Conservation (phyloP, 2,113 vertebrate genomes). For the Hiodon alosoides region DNA sequence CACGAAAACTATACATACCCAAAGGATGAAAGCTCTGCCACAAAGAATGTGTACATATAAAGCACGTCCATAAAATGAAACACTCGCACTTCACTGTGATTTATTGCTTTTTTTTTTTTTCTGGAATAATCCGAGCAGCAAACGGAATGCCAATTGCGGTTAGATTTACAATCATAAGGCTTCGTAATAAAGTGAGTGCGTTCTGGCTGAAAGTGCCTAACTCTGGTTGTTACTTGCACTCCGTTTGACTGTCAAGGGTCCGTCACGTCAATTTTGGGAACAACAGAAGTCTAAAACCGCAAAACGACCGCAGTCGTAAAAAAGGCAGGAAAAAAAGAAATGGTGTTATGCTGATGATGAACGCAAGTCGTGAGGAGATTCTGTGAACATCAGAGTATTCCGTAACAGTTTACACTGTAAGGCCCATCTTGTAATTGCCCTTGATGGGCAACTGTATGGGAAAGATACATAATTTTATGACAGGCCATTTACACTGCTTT, state of each 20-base stretch:
- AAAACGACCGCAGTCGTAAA: slow-evolving; percentile 56
- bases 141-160: no score
- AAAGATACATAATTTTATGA: slow-evolving; percentile 73
- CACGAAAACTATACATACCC: no score
- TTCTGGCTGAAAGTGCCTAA: slow-evolving; percentile 65
- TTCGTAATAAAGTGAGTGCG: slow-evolving; percentile 72
- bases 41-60: no score
- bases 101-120: no score
- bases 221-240: slow-evolving; percentile 65
- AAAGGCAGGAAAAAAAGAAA: slow-evolving; percentile 26
- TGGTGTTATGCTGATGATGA: slow-evolving; percentile 65
- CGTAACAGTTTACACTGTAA: slow-evolving; percentile 60
- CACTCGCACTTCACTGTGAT: no score
- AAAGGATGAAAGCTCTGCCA: no score
- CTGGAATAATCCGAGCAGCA: no score
- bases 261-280: slow-evolving; percentile 66
- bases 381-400: slow-evolving; percentile 61
- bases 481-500: slow-evolving; percentile 76
- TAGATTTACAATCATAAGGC: slow-evolving; percentile 43
- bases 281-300: slow-evolving; percentile 68
- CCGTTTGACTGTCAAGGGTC: slow-evolving; percentile 66
- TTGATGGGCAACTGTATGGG: slow-evolving; percentile 72
- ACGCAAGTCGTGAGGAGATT: slow-evolving; percentile 73
- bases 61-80: no score
- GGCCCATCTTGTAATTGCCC: slow-evolving; percentile 46